Percentiles rank a stretch among this genome's conserved stretches.
Evolutionary conservation across 2,888 invertebrate species (phyloP).

Genomic region (Cryptops parisi): DNA sequence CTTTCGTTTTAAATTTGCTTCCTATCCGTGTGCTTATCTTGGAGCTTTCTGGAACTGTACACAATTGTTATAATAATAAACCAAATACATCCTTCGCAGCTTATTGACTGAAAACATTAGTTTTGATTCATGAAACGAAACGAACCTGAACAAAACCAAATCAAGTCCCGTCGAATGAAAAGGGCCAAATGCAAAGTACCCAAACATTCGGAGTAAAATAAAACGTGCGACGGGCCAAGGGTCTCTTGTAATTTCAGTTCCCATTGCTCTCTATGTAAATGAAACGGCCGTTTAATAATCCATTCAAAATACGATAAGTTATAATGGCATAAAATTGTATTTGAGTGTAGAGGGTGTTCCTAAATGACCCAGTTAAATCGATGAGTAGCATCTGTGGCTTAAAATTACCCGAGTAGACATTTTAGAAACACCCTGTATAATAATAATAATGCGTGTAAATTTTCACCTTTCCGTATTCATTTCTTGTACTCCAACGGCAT

Average conservation of each 20-base stretch:
- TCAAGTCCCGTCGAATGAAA: constrained; percentile 76
- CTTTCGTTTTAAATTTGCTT: constrained; percentile 73
- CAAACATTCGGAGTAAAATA: constrained; percentile 69
- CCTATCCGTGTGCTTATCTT: constrained; percentile 76
- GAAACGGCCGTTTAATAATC: too few species aligned
- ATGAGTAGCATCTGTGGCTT: too few species aligned
- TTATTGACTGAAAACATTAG: constrained; percentile 1
- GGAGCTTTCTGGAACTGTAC: constrained; percentile 69
- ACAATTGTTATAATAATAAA: too few species aligned
- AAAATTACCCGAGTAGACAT: too few species aligned
- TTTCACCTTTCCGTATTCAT: too few species aligned
- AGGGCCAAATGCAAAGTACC: constrained; percentile 79
- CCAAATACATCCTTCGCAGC: constrained; percentile 7
- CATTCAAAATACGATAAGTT: too few species aligned
- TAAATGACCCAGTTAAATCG: too few species aligned
- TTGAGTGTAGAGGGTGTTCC: too few species aligned
- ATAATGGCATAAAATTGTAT: too few species aligned
- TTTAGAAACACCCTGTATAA: too few species aligned
- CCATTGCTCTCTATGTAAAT: constrained; percentile 64
- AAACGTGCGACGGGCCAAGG: constrained; percentile 79
- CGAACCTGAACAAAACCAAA: constrained; percentile 80
- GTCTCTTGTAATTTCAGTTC: constrained; percentile 83
- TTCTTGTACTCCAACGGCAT: constrained; percentile 88
- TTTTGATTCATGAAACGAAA: neutral
- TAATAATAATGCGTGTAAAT: too few species aligned